These are phyloP conservation scores for Cenopis cana DNA, from an alignment of 2,888 invertebrate genomes.

Conservation along the genomic window DNA sequence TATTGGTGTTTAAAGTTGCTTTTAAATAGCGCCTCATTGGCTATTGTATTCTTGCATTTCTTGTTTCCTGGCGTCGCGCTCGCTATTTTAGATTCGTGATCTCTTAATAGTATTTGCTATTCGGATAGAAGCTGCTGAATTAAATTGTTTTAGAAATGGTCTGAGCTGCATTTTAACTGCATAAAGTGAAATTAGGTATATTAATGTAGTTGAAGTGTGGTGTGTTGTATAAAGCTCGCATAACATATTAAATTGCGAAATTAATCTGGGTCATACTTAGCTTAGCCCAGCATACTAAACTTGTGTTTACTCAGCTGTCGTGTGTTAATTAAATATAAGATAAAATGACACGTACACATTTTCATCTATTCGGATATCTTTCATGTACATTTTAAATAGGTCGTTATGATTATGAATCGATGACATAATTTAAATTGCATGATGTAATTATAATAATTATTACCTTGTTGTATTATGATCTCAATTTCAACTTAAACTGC, in stretches of 20 bases:
- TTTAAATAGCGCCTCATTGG: constrained; percentile 56
- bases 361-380: not conserved
- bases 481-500: constrained; percentile 31
- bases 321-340: not conserved
- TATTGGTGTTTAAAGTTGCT: constrained; percentile 48
- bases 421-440: not conserved
- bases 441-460: not conserved
- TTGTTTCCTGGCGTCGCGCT: constrained; percentile 60
- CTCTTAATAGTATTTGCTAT: constrained; percentile 74
- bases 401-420: no score
- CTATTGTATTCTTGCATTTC: constrained; percentile 65
- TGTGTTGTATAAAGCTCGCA: no score
- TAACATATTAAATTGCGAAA: no score
- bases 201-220: no score
- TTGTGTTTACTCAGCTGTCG: not conserved
- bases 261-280: no score
- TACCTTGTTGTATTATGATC: constrained; percentile 41
- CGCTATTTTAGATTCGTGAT: constrained; percentile 78
- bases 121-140: constrained; percentile 54
- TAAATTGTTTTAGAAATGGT: constrained; percentile 32
- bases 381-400: no score
- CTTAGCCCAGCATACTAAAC: no score
- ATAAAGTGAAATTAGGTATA: no score
- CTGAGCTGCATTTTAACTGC: not conserved
- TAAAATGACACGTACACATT: not conserved